These are phyloP conservation scores for Oenanthe oenanthe DNA, from an alignment of 2,113 vertebrate genomes.

Conservation along the genomic window DNA sequence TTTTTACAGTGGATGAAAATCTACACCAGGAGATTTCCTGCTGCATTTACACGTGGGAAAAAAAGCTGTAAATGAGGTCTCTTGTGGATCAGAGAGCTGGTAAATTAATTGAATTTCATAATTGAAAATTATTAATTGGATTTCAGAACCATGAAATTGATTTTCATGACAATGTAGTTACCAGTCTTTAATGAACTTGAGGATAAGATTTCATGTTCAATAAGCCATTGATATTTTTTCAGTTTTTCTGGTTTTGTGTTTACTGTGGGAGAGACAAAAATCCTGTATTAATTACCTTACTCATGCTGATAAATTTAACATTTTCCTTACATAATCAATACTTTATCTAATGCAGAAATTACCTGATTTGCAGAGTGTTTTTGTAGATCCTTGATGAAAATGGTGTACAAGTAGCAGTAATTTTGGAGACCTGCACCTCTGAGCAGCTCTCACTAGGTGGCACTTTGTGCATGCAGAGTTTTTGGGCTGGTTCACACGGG, in stretches of 20 bases:
- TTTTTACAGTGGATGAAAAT: neutral
- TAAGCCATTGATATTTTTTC: neutral
- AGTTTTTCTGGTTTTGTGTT: neutral
- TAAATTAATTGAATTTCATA: neutral
- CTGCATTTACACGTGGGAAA: neutral
- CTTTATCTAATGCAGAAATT: neutral
- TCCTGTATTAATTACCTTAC: neutral
- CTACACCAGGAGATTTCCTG: neutral
- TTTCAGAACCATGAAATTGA: neutral
- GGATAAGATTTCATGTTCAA: neutral
- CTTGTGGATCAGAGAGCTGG: neutral
- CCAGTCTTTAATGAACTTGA: neutral
- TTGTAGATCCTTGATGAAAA: neutral
- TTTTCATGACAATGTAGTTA: neutral
- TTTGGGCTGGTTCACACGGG: fast-evolving
- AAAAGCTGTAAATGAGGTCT: neutral
- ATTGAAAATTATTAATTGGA: neutral
- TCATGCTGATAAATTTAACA: neutral
- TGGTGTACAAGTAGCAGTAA: fast-evolving
- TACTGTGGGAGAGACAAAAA: neutral
- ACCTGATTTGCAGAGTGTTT: neutral
- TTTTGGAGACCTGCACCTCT: neutral
- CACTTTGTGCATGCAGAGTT: neutral
- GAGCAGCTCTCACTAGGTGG: conserved; percentile 27
- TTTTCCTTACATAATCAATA: neutral